phyloP scores from a whole-genome alignment of 2,797 vertebrate genomes.

The Dryobates pubescens region DNA sequence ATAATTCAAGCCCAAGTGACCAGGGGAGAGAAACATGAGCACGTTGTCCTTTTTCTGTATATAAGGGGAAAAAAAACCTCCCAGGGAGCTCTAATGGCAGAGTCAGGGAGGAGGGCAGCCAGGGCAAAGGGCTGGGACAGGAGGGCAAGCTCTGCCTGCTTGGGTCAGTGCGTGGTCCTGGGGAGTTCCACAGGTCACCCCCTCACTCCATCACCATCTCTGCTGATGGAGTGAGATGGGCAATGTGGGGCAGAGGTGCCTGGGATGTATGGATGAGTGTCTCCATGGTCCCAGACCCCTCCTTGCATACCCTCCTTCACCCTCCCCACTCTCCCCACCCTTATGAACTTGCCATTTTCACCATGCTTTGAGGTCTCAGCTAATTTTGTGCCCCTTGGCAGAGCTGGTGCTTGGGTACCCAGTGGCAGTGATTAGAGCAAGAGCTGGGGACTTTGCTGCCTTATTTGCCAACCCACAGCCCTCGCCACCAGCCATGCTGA shows the following conservation, averaged over 20 bases:
- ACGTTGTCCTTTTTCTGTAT: background rate
- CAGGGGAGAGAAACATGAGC: background rate
- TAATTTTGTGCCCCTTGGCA: conserved; percentile 31
- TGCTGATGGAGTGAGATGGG: fast-evolving
- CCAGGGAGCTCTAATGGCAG: background rate
- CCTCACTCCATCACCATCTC: fast-evolving
- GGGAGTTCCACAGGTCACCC: fast-evolving
- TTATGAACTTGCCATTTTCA: background rate
- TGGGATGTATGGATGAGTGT: fast-evolving
- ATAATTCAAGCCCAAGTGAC: background rate
- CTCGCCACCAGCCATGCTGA: background rate
- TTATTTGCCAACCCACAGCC: background rate
- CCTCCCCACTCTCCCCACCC: background rate
- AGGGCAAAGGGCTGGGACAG: fast-evolving
- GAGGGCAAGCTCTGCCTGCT: background rate
- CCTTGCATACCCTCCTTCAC: fast-evolving
- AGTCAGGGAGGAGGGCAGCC: background rate
- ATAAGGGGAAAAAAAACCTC: background rate
- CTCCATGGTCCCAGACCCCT: fast-evolving
- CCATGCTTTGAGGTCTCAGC: background rate
- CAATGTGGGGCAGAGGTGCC: fast-evolving
- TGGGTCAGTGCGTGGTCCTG: fast-evolving
- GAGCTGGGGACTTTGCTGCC: background rate
- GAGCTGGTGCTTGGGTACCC: background rate
- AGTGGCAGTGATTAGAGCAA: background rate